phyloP scores from a whole-genome alignment of 2,797 vertebrate genomes.

The Rhodeus uyekii region DNA sequence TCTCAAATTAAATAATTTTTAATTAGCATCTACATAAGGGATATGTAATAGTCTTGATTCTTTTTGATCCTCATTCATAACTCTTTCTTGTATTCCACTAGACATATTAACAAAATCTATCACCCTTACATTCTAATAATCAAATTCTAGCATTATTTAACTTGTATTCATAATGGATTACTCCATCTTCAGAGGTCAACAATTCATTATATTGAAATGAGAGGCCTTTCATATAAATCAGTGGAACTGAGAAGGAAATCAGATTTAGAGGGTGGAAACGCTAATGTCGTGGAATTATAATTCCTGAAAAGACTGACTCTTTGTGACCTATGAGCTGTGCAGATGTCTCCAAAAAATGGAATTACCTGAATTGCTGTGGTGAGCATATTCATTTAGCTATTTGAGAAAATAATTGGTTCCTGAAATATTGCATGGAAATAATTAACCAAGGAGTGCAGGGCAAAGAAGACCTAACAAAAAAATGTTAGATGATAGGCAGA shows the following conservation, averaged over 20 bases:
- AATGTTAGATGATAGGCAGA: slow-evolving; percentile 26
- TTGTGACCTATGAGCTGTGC: slow-evolving; percentile 49
- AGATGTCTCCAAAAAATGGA: slow-evolving; percentile 59
- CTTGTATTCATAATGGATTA: slow-evolving; percentile 28
- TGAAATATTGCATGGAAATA: slow-evolving; percentile 75
- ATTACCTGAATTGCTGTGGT: slow-evolving; percentile 68
- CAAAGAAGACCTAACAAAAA: slow-evolving; percentile 48
- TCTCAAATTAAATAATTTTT: not conserved
- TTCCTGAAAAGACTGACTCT: slow-evolving; percentile 38
- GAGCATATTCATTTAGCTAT: slow-evolving; percentile 73
- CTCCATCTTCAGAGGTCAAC: slow-evolving; percentile 2
- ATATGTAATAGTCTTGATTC: not conserved
- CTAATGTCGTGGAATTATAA: slow-evolving; percentile 48
- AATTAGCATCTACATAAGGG: not conserved
- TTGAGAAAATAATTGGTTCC: slow-evolving; percentile 76
- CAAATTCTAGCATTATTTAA: not conserved
- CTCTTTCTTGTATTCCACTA: not conserved
- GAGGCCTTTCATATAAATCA: slow-evolving; percentile 23
- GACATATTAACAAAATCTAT: not conserved
- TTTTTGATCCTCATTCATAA: not conserved
- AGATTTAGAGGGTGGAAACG: slow-evolving; percentile 36
- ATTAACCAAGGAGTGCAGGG: slow-evolving; percentile 74
- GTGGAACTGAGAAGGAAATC: slow-evolving; percentile 39
- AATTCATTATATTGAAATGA: slow-evolving; percentile 16
- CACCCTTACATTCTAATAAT: slow-evolving; percentile 14